A percentile compares a stretch with the other conserved stretches of the same genome.
Evolutionary conservation across 2,113 vertebrate genomes (phyloP).

Genomic region (Zeus faber): DNA sequence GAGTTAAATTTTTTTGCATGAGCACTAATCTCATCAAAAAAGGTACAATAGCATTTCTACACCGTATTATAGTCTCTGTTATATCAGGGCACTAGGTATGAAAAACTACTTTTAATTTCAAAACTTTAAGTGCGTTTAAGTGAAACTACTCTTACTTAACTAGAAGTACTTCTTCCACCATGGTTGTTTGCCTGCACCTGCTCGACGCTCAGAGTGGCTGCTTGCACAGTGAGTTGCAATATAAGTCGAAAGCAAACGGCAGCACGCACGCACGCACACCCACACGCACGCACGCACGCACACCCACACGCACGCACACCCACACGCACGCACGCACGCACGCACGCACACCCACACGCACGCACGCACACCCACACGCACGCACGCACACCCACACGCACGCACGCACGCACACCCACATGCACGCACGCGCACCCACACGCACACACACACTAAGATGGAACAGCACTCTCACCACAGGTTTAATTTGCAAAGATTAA

Average conservation of each 20-base stretch:
- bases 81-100: too few relatives aligned
- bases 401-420: constrained; percentile 3
- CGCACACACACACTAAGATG: background rate
- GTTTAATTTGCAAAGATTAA: constrained; percentile 75
- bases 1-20: too few relatives aligned
- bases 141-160: too few relatives aligned
- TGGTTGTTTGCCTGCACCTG: constrained; percentile 49
- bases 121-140: too few relatives aligned
- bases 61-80: too few relatives aligned
- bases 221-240: constrained; percentile 35
- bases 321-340: background rate
- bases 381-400: background rate
- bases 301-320: background rate
- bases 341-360: constrained; percentile 7
- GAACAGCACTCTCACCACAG: constrained; percentile 30
- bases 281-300: background rate
- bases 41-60: too few relatives aligned
- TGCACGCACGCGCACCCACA: background rate
- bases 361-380: background rate
- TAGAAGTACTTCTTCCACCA: too few relatives aligned
- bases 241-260: constrained; percentile 46
- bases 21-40: too few relatives aligned
- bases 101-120: too few relatives aligned
- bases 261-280: background rate
- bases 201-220: constrained; percentile 49